Evolutionary conservation across 2,113 vertebrate species (phyloP).

Genomic region (Cervus canadensis): DNA sequence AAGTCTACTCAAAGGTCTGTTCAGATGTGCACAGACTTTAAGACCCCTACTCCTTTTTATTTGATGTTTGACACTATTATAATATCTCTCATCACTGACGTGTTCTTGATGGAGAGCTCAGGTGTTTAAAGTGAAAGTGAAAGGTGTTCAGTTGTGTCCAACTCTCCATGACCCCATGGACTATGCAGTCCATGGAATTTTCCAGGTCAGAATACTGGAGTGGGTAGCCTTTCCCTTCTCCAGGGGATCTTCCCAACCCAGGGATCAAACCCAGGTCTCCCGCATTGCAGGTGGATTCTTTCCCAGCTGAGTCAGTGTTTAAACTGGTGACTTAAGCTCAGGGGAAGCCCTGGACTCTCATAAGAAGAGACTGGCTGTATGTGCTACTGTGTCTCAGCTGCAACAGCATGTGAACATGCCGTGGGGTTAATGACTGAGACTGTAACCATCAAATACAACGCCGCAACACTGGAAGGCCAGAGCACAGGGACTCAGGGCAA

Average conservation of each 20-base stretch:
- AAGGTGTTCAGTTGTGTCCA: rapidly evolving
- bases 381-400: not conserved
- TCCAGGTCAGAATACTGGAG: not conserved
- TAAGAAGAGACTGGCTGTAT: not conserved
- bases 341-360: not conserved
- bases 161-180: not conserved
- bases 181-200: not conserved
- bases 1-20: not conserved
- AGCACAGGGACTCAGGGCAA: not conserved
- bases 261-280: not conserved
- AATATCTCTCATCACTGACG: not conserved
- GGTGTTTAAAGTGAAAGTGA: not conserved
- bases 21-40: not conserved
- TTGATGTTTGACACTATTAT: not conserved
- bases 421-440: not conserved
- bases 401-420: not conserved
- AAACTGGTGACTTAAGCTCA: not conserved
- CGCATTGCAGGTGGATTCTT: not conserved
- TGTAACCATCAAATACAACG: not conserved
- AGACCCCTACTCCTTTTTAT: not conserved
- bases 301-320: not conserved
- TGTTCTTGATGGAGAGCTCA: not conserved
- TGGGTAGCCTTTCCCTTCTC: not conserved
- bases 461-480: not conserved
- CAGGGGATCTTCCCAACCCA: not conserved